Evolutionary conservation across 2,113 vertebrate species (phyloP), one percentile per base, ranked within the genome.

Genomic region (Phylloscopus whistleri): DNA sequence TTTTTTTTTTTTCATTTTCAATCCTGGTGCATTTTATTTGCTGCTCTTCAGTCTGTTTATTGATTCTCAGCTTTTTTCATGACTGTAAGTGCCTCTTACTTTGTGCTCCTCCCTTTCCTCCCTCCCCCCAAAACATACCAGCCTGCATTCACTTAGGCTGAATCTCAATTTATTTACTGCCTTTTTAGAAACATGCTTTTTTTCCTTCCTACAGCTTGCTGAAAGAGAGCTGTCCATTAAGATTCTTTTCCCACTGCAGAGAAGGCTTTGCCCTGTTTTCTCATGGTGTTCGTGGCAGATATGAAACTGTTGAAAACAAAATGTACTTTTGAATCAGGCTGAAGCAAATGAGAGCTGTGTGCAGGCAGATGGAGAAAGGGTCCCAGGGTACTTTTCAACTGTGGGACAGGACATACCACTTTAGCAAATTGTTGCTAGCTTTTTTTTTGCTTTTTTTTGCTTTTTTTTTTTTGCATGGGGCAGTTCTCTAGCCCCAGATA

Each of bases 91-190:
- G 87, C 88, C 72, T 96, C 76, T 93, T 67, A 51, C 22, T 93
- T 85, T 59, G 37, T 46, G 44, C 53, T 83, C 26, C 52, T 92
- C 73, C 51, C 46, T 80, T 72, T 53, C 27, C 24, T 64, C 68
- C 33, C 37, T 79, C 3, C 41, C 51, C 30, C 4, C 16, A 44
- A 56, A 89, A 37, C 46, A 58, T 43, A 92, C 33, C 39, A 90
- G 85, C 55, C 59, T 87, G 31, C n/a, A 68, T 81, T 87, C 87
- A 87, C 76, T 73, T 43, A 66, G 56, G 16, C 74, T 62, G 67
- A 74, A 72, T 87, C 55, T 92, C 89, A 51, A 20, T 96, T 94
- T 92, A 79, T 91, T 85, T 88, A 60, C 70, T 92, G 75, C 79
- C 80, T 91, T 95, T 93, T 77, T 37, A 95, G 67, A 53, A 90